phyloP scores from a whole-genome alignment of 2,888 invertebrate species.

The Harmothoe impar region DNA sequence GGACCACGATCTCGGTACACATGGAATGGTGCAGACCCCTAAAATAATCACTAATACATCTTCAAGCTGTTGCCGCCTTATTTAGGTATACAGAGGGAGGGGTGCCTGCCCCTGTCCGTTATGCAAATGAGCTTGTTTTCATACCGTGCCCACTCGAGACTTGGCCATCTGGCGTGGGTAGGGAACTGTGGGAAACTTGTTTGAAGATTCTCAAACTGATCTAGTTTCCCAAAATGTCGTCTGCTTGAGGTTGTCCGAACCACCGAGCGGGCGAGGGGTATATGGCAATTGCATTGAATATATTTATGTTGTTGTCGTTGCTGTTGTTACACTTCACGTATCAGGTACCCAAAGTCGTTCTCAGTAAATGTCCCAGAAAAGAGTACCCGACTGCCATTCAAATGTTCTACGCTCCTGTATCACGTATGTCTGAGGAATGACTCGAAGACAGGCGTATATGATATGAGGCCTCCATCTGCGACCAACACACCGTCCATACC shows the following conservation, averaged over 20 bases:
- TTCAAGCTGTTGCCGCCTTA: neutral
- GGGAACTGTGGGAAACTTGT: slow-evolving; percentile 7
- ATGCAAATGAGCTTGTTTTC: slow-evolving; percentile 4
- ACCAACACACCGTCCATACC: too few relatives aligned
- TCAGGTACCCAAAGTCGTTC: too few relatives aligned
- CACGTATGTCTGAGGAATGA: too few relatives aligned
- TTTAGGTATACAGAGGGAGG: neutral
- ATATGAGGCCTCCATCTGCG: neutral
- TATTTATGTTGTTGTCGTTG: too few relatives aligned
- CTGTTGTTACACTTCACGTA: too few relatives aligned
- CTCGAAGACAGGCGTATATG: too few relatives aligned
- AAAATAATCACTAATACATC: neutral
- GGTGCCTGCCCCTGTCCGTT: neutral
- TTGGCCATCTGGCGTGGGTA: slow-evolving; percentile 6
- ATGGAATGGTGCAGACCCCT: neutral
- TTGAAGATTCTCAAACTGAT: neutral
- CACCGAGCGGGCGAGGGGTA: too few relatives aligned
- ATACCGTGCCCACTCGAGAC: neutral
- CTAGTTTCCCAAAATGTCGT: neutral
- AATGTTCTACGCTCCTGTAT: too few relatives aligned
- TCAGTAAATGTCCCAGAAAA: too few relatives aligned
- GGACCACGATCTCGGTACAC: neutral
- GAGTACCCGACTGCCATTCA: too few relatives aligned
- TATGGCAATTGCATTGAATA: too few relatives aligned
- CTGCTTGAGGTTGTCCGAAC: neutral